Evolutionary conservation across 2,113 vertebrate species (phyloP).

Genomic region (Casuarius casuarius): DNA sequence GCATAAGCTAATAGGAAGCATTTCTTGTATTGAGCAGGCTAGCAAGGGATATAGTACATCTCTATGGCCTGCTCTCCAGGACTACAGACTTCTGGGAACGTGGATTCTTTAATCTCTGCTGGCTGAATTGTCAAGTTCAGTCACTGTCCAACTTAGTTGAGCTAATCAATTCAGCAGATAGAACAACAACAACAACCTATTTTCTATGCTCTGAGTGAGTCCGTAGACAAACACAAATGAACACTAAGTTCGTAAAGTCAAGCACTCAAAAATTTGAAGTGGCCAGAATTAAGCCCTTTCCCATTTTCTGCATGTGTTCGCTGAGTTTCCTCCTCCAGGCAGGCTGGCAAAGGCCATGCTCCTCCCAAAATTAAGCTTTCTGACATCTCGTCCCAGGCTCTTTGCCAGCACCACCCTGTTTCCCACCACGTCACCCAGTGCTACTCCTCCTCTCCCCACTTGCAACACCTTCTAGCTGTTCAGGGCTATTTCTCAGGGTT

Average conservation of each 20-base stretch:
- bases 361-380: not conserved
- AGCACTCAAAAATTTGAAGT: not conserved
- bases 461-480: accelerated
- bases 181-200: not conserved
- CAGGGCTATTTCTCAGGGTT: not conserved
- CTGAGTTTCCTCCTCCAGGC: not conserved
- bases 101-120: not conserved
- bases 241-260: not conserved
- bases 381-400: not conserved
- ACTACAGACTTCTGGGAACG: not conserved
- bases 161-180: not conserved
- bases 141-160: not conserved
- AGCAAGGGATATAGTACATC: not conserved
- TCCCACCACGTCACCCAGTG: not conserved
- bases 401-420: not conserved
- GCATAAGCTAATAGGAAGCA: not conserved
- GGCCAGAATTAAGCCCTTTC: not conserved
- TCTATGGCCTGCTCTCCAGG: not conserved
- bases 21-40: not conserved
- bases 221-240: not conserved
- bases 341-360: not conserved
- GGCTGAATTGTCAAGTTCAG: not conserved
- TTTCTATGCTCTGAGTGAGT: not conserved
- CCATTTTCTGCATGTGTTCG: not conserved
- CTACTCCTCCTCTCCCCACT: not conserved